Conservation (phyloP, 2,888 invertebrate genomes). For the Holacanthella duospinosa region DNA sequence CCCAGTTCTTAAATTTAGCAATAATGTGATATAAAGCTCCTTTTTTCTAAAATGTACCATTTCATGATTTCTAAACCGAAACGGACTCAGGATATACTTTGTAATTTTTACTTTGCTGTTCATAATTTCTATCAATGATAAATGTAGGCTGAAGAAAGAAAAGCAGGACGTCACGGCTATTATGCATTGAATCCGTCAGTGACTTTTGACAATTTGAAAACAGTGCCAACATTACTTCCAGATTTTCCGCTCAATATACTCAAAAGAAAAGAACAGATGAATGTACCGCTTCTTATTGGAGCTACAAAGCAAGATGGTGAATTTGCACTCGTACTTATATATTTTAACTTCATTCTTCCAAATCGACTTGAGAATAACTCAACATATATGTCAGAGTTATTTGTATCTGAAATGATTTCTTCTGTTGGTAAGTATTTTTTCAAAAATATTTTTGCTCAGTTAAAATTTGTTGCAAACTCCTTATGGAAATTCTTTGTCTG, state of each 20-base stretch:
- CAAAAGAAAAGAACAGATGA: slow-evolving; percentile 16
- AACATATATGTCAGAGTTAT: slow-evolving; percentile 14
- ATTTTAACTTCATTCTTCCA: slow-evolving; percentile 15
- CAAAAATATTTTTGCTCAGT: too few relatives aligned
- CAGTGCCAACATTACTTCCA: slow-evolving; percentile 9
- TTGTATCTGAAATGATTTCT: slow-evolving; percentile 15
- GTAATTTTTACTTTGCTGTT: too few relatives aligned
- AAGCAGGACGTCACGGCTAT: slow-evolving; percentile 20
- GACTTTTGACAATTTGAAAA: background rate
- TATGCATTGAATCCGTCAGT: slow-evolving; percentile 17
- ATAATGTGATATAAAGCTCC: too few relatives aligned
- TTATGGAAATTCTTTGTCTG: too few relatives aligned
- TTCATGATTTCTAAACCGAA: too few relatives aligned
- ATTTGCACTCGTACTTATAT: slow-evolving; percentile 21
- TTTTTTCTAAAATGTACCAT: too few relatives aligned
- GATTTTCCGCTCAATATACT: slow-evolving; percentile 12
- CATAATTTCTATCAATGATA: background rate
- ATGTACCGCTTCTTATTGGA: slow-evolving; percentile 31
- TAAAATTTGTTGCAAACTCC: too few relatives aligned
- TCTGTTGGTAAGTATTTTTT: slow-evolving; percentile 22
- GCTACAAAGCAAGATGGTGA: slow-evolving; percentile 35
- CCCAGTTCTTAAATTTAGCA: too few relatives aligned
- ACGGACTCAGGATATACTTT: too few relatives aligned
- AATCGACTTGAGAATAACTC: slow-evolving; percentile 18
- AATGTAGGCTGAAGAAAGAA: slow-evolving; percentile 12